Conservation (phyloP, 2,888 invertebrate species). For the Antheraea assamensis region DNA sequence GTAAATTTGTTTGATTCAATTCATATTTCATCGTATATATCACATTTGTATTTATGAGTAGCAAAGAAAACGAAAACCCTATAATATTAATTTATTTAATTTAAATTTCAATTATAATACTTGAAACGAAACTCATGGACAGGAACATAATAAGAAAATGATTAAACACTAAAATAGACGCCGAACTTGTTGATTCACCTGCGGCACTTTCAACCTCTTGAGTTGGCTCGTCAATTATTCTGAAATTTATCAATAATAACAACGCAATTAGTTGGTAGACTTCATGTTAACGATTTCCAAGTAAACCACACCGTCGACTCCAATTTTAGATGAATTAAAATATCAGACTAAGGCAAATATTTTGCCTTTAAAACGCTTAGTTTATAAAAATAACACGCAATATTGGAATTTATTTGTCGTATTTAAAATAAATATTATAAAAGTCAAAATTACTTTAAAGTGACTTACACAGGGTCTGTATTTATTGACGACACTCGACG, state of each 20-base stretch:
- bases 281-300: neutral
- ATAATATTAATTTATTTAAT: neutral
- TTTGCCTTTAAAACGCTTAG: neutral
- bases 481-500: constrained; percentile 23
- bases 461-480: constrained; percentile 18
- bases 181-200: neutral
- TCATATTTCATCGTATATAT: neutral
- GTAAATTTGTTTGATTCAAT: neutral
- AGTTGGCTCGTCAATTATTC: neutral
- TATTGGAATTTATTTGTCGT: no score
- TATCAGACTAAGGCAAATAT: neutral
- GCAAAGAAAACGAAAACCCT: neutral
- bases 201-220: neutral
- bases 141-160: neutral
- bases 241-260: neutral
- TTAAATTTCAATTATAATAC: neutral
- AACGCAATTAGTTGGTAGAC: neutral
- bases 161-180: neutral
- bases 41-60: neutral
- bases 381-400: no score
- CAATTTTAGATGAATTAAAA: no score
- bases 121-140: neutral
- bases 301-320: neutral
- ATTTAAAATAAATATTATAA: neutral
- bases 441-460: neutral